Conservation (phyloP, 2,797 vertebrate genomes). For the Aeoliscus strigatus region DNA sequence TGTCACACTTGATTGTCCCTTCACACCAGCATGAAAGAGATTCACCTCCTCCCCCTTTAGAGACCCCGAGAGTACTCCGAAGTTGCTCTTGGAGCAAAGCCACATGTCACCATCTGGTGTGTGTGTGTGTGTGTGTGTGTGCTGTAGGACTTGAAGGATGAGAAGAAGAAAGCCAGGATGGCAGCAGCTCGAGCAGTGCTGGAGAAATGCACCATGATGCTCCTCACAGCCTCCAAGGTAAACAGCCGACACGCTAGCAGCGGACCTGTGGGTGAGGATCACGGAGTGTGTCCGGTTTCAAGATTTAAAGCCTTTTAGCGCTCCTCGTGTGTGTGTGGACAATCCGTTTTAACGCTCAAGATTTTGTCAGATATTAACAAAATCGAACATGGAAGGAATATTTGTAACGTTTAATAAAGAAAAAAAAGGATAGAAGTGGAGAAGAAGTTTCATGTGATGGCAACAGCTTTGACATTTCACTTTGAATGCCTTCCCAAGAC, state of each 20-base stretch:
- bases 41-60: slow-evolving; percentile 18
- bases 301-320: slow-evolving; percentile 15
- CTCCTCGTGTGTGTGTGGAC: no score
- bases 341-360: no score
- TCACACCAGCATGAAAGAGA: slow-evolving; percentile 31
- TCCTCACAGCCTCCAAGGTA: slow-evolving; percentile 98
- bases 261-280: slow-evolving; percentile 7
- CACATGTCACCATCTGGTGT: slow-evolving; percentile 27
- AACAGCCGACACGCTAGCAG: no score
- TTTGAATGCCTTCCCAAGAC: slow-evolving; percentile 76
- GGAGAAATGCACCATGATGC: slow-evolving; percentile 99
- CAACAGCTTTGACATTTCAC: slow-evolving; percentile 45
- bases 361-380: not conserved
- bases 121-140: slow-evolving; percentile 6
- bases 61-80: slow-evolving; percentile 23
- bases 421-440: slow-evolving; percentile 11
- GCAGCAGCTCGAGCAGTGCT: slow-evolving; percentile 92
- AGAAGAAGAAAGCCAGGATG: slow-evolving; percentile 97
- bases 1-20: slow-evolving; percentile 7
- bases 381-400: not conserved
- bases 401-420: slow-evolving; percentile 1
- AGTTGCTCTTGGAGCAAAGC: slow-evolving; percentile 25
- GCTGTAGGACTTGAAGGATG: slow-evolving; percentile 92
- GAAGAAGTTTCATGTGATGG: slow-evolving; percentile 5
- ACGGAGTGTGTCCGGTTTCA: slow-evolving; percentile 12